Conservation (phyloP, 2,888 invertebrate genomes). For the Heteropelma amictum region DNA sequence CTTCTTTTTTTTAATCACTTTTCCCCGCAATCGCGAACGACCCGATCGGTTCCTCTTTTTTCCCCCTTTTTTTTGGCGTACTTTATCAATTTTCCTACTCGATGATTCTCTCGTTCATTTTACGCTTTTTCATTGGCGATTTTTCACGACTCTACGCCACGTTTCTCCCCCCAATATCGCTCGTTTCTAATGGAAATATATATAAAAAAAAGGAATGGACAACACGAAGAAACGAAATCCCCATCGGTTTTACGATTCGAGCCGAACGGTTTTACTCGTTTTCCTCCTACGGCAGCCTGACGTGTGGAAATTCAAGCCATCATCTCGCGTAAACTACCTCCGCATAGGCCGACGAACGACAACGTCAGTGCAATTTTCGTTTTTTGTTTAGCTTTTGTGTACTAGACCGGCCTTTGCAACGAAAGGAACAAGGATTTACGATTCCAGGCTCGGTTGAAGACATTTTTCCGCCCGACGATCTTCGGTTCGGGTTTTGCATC, state of each 20-base stretch:
- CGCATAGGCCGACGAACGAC: constrained; percentile 60
- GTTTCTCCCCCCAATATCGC: too few relatives aligned
- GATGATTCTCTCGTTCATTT: not conserved
- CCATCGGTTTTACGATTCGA: too few relatives aligned
- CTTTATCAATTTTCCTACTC: not conserved
- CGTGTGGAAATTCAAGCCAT: constrained; percentile 20
- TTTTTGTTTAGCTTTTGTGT: constrained; percentile 20
- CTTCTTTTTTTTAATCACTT: not conserved
- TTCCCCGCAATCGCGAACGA: too few relatives aligned
- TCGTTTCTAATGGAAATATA: too few relatives aligned
- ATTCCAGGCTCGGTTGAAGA: constrained; percentile 41
- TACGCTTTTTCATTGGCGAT: not conserved
- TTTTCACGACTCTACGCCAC: too few relatives aligned
- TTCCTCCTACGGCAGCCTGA: too few relatives aligned
- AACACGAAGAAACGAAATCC: too few relatives aligned
- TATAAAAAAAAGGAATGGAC: too few relatives aligned
- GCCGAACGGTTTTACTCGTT: too few relatives aligned
- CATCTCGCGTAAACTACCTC: constrained; percentile 31
- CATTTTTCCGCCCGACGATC: constrained; percentile 9
- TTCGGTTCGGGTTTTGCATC: not conserved
- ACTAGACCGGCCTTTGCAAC: constrained; percentile 60
- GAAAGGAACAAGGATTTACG: constrained; percentile 53
- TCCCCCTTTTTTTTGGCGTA: not conserved
- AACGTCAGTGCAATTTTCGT: constrained; percentile 56
- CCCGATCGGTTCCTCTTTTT: not conserved